These are phyloP conservation scores for Drosophila obscura DNA, from an alignment of 1,140 invertebrate species.

Conservation along the genomic window DNA sequence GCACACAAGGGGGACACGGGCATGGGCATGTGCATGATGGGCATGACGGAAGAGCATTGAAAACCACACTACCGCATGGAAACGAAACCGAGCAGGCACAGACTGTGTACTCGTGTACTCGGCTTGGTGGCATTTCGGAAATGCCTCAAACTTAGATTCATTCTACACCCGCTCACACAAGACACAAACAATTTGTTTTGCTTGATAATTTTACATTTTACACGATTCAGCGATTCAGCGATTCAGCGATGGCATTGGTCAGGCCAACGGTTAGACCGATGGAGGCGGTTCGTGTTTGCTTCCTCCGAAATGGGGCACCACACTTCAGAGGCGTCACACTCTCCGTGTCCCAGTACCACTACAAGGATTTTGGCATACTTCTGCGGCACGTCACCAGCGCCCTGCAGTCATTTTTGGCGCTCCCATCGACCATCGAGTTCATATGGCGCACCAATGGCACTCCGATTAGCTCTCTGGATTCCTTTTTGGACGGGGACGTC, in stretches of 20 bases:
- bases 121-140: not conserved
- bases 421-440: conserved; percentile 25
- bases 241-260: not conserved
- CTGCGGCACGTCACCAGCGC: conserved; percentile 19
- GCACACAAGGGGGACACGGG: not conserved
- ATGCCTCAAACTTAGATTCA: too few species aligned
- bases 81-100: conserved; percentile 14
- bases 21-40: not conserved
- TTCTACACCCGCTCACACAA: not conserved
- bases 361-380: not conserved
- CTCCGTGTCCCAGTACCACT: conserved; percentile 11
- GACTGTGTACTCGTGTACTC: not conserved
- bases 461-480: not conserved
- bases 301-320: conserved; percentile 31
- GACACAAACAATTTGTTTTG: not conserved
- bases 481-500: conserved; percentile 22
- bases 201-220: not conserved
- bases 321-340: conserved; percentile 27
- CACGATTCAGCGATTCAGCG: too few species aligned
- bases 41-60: conserved; percentile 56
- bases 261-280: not conserved
- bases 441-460: conserved; percentile 34
- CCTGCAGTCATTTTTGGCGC: not conserved
- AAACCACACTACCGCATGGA: conserved; percentile 37
- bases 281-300: conserved; percentile 21